Evolutionary conservation across 2,797 vertebrate genomes (phyloP), one percentile per base, ranked within the genome.

Genomic region (Gallinago solitaria): DNA sequence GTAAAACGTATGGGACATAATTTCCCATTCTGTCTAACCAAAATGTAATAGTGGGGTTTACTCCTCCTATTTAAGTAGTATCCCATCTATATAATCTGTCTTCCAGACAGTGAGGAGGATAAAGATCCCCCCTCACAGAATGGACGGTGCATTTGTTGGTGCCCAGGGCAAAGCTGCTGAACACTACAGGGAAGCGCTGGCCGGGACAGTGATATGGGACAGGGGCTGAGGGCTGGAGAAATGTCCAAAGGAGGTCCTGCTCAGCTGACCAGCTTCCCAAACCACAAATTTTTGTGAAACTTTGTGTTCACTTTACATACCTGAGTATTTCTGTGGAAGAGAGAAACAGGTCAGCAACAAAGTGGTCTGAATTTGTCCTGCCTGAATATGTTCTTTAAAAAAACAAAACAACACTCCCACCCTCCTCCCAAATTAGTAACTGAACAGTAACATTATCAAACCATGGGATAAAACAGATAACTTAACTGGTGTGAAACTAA

Each of bases 91-190:
- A 25, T 71, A 39, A 75, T 82, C 41, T 71, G 20, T 77, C 96
- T 81, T 75, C 50, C 60, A 77, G 53, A 43, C 41, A 77, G 51
- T 47, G 37, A 93, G n/a, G 61, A 95, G 92, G 61, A 61, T 67
- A 56, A 80, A 93, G 65, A 27, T 70, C 30, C 60, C 65, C 3
- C 48, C 33, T 68, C 45, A n/a, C 45, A 80, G 81, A 64, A 48
- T 3, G 11, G 64, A 54, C 8, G 1, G 1, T 71, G 63, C 5
- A 0, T 74, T 82, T 85, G 18, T 43, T 9, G 0, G 15, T 59
- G 32, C 69, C 39, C 24, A 35, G 35, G 23, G 24, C 0, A 0
- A 65, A 73, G 54, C 32, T 35, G 41, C 74, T 59, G 76, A 73
- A 24, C 3, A 0, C 60, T 33, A 5, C 39, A 32, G 64, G 47